These are phyloP conservation scores for Drosophila sulfurigaster DNA, from an alignment of 1,140 invertebrate genomes.

Conservation along the genomic window DNA sequence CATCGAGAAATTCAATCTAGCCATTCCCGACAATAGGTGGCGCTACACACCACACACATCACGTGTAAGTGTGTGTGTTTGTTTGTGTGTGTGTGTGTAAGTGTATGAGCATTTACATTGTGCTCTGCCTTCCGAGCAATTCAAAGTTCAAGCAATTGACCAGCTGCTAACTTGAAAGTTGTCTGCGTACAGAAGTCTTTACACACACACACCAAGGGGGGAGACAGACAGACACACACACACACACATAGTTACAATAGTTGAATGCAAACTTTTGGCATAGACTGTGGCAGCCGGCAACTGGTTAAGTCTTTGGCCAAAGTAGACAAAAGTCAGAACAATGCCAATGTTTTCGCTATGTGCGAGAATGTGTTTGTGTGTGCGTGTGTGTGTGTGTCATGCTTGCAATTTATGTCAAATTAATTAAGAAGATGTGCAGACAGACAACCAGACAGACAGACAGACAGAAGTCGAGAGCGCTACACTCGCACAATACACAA, in stretches of 20 bases:
- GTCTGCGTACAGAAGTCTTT: conserved; percentile 21
- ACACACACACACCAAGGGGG: conserved; percentile 18
- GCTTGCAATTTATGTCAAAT: conserved; percentile 78
- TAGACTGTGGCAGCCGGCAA: conserved; percentile 58
- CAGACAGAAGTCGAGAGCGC: conserved; percentile 19
- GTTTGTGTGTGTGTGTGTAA: background rate
- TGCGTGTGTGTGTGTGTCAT: conserved; percentile 33
- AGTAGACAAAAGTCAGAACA: conserved; percentile 53
- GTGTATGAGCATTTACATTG: conserved; percentile 19
- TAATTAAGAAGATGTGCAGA: conserved; percentile 70
- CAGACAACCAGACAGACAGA: conserved; percentile 30
- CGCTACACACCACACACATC: conserved; percentile 3
- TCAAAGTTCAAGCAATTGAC: conserved; percentile 68
- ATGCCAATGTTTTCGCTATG: conserved; percentile 51
- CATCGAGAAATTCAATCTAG: background rate
- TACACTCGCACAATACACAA: conserved; percentile 20
- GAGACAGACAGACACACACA: conserved; percentile 3
- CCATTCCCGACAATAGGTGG: conserved; percentile 6
- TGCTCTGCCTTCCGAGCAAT: conserved; percentile 6
- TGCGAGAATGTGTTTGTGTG: background rate
- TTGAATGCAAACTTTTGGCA: conserved; percentile 64
- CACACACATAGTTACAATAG: conserved; percentile 21
- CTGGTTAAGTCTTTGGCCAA: conserved; percentile 41
- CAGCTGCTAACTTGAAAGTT: conserved; percentile 41
- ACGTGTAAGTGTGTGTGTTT: background rate